Evolutionary conservation across 2,888 invertebrate genomes (phyloP), one percentile per base, ranked within the genome.

Genomic region (Polietes domitor): DNA sequence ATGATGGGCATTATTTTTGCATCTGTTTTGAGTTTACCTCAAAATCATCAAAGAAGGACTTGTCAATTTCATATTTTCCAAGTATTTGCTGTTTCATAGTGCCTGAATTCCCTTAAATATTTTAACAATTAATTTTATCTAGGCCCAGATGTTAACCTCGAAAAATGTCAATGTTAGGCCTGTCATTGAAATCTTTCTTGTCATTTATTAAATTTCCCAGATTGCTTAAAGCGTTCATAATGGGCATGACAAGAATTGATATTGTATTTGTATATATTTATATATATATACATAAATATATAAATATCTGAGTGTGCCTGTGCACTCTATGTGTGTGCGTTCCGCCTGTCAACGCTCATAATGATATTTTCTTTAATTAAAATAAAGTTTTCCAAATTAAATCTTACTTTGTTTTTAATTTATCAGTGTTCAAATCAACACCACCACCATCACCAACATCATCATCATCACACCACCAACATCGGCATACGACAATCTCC

Each of bases 351-450:
- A 43, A 43, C 37, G 21, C 24, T 68, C 41, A 68, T 68, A 68
- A 68, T 28, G 61, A 9, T 61, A 5, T 68, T 43, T 21, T 43
- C 43, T 68, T 61, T 41, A 68, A 65, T 65, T 65, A 65, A 65
- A 65, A 65, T 37, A 65, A 65, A 65, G 43, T 68, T 68, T 68
- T 41, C 43, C 43, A 68, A 68, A 68, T 68, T 68, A 68, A 68
- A 68, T 68, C 68, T 68, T 68, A 68, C 58, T 58, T 58, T 24
- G 58, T 58, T 24, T 58, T 58, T 24, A 58, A 68, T 68, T 68
- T 68, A 68, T 68, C 68, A 68, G 21, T 24, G 10, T 37, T 15
- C 21, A 68, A 65, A 43, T 43, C 68, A 43, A 24, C 21, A 37
- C 17, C 32, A 17, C 63, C 15, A 12, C 2, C 65, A 24, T 5